A percentile compares a stretch with the other conserved stretches of the same genome.
Conservation (phyloP, 1,140 invertebrate genomes). For the Drosophila triauraria region DNA sequence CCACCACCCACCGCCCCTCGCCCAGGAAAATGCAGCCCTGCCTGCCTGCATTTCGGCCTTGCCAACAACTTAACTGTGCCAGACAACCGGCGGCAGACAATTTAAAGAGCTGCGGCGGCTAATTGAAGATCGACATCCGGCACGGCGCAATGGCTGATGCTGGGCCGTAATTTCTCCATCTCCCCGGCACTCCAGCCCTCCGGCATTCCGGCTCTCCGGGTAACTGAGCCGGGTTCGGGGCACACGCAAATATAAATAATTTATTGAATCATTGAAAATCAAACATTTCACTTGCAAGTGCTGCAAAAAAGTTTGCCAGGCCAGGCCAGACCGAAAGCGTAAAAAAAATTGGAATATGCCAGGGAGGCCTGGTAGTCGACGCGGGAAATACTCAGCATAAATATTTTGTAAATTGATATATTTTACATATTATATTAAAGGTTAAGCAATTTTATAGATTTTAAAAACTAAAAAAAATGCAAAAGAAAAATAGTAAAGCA, state of each 20-base stretch:
- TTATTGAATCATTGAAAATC: conserved; percentile 84
- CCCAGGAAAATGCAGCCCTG: not conserved
- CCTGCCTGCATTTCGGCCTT: conserved; percentile 31
- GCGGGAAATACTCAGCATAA: not conserved
- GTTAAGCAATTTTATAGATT: too few relatives aligned
- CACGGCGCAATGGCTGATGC: conserved; percentile 4
- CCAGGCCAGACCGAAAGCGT: conserved; percentile 32
- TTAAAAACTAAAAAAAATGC: not conserved
- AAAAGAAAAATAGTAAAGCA: not conserved
- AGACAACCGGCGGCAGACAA: conserved; percentile 59
- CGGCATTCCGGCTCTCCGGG: not conserved
- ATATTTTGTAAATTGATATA: too few relatives aligned
- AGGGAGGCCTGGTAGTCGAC: not conserved
- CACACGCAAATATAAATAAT: conserved; percentile 82
- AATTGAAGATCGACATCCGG: conserved; percentile 75
- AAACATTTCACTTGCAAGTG: conserved; percentile 84
- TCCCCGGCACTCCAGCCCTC: not conserved
- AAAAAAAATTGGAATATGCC: not conserved
- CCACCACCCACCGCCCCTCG: not conserved
- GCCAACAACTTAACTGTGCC: conserved; percentile 64
- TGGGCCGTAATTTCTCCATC: not conserved
- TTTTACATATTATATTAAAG: not conserved
- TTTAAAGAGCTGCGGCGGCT: conserved; percentile 63
- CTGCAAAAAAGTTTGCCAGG: conserved; percentile 60
- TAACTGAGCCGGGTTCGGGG: conserved; percentile 8